phyloP scores from a whole-genome alignment of 2,888 invertebrate genomes.

The Xanthostigma xanthostigma region DNA sequence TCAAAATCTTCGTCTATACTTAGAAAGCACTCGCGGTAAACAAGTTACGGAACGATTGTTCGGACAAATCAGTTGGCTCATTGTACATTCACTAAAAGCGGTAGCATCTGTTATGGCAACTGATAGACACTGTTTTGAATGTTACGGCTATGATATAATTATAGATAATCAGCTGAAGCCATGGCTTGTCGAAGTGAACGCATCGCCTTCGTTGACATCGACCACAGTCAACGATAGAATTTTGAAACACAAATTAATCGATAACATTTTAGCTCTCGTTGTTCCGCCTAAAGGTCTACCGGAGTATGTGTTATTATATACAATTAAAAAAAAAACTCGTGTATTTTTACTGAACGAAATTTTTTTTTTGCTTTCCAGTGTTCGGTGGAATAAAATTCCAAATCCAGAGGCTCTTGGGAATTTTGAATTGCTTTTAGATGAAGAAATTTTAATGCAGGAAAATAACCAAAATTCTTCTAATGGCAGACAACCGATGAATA shows the following conservation, averaged over 20 bases:
- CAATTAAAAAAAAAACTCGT: constrained; percentile 1
- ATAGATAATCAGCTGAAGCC: constrained; percentile 89
- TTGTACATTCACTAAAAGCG: constrained; percentile 84
- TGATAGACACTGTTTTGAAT: constrained; percentile 84
- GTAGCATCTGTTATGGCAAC: constrained; percentile 87
- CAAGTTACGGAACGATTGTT: constrained; percentile 78
- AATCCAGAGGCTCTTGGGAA: constrained; percentile 59
- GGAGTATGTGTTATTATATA: constrained; percentile 40
- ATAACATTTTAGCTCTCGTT: constrained; percentile 82
- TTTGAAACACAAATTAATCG: constrained; percentile 83
- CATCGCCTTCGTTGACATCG: constrained; percentile 85
- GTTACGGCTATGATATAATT: constrained; percentile 93
- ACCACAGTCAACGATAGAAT: constrained; percentile 91
- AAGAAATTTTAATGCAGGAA: constrained; percentile 58
- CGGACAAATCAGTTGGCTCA: constrained; percentile 76
- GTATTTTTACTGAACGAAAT: not conserved
- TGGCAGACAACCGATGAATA: constrained; percentile 10
- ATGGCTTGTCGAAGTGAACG: constrained; percentile 89
- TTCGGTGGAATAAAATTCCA: constrained; percentile 76
- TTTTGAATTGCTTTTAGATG: constrained; percentile 72
- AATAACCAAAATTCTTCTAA: constrained; percentile 21
- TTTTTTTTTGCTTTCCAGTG: constrained; percentile 29
- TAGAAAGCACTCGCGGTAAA: constrained; percentile 83
- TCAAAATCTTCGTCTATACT: constrained; percentile 73
- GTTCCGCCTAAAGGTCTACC: constrained; percentile 79